Conservation (phyloP, 1,140 invertebrate species). For the Drosophila nasuta region DNA sequence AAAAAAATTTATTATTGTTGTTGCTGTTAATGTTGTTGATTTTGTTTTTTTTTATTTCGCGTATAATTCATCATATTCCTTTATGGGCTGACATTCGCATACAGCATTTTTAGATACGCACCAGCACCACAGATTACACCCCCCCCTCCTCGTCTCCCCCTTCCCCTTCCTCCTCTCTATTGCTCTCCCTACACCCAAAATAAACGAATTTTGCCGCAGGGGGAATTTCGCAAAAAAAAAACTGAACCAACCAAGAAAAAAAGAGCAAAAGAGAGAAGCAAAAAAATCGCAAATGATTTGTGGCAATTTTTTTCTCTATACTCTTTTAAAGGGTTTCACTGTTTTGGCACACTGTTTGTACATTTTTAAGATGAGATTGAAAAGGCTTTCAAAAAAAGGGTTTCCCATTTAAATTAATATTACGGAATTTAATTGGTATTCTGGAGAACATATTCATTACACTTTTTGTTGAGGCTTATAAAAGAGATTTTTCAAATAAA, state of each 20-base stretch:
- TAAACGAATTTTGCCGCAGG: slow-evolving; percentile 76
- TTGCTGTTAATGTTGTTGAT: slow-evolving; percentile 38
- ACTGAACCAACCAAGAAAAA: neutral
- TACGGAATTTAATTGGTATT: too few relatives aligned
- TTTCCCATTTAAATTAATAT: too few relatives aligned
- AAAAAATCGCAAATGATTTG: slow-evolving; percentile 80
- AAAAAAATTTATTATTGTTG: slow-evolving; percentile 19
- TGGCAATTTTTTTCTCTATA: slow-evolving; percentile 60
- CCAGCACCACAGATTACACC: slow-evolving; percentile 40
- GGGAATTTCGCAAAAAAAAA: slow-evolving; percentile 74
- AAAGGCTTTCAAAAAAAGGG: neutral
- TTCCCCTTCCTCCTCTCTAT: neutral
- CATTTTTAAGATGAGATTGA: neutral
- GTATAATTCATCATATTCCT: slow-evolving; percentile 78
- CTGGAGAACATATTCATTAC: too few relatives aligned
- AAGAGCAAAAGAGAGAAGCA: slow-evolving; percentile 52
- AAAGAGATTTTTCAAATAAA: too few relatives aligned
- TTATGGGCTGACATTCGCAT: slow-evolving; percentile 74
- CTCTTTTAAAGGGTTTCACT: neutral
- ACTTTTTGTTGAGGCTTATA: too few relatives aligned
- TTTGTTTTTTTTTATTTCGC: slow-evolving; percentile 47
- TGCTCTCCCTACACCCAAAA: slow-evolving; percentile 38
- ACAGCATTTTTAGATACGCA: slow-evolving; percentile 68
- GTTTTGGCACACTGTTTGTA: neutral
- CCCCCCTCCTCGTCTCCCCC: neutral